phyloP scores from a whole-genome alignment of 1,140 invertebrate genomes.

The Hirudo medicinalis region DNA sequence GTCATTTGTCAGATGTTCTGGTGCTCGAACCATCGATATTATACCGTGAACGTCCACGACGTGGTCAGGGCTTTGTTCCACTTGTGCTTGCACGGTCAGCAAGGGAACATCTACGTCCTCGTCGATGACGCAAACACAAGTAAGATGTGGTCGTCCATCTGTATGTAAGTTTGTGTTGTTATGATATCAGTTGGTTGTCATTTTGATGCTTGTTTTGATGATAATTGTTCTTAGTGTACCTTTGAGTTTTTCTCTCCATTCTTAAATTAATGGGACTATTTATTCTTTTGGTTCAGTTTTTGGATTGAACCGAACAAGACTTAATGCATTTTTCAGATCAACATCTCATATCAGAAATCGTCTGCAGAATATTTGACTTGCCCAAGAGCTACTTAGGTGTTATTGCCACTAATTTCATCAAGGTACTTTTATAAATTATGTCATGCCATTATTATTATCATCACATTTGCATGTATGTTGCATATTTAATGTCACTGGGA shows the following conservation, averaged over 20 bases:
- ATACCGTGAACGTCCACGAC: constrained; percentile 73
- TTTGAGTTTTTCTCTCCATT: too few relatives aligned
- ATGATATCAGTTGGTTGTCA: too few relatives aligned
- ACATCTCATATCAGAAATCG: constrained; percentile 59
- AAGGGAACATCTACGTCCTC: constrained; percentile 60
- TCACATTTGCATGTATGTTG: too few relatives aligned
- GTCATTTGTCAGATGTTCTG: constrained; percentile 3
- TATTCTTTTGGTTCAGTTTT: too few relatives aligned
- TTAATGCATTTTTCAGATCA: constrained; percentile 46
- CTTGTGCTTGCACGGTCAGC: constrained; percentile 43
- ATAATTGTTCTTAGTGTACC: too few relatives aligned
- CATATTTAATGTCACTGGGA: too few relatives aligned
- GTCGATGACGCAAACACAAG: constrained; percentile 66
- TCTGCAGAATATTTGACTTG: constrained; percentile 69
- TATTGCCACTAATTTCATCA: constrained; percentile 61
- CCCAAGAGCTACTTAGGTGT: constrained; percentile 72
- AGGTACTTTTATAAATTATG: constrained; percentile 44
- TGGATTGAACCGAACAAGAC: background rate
- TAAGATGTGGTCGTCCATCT: constrained; percentile 25
- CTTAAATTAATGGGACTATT: too few relatives aligned
- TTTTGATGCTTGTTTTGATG: too few relatives aligned
- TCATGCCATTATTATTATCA: too few relatives aligned
- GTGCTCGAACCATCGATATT: background rate
- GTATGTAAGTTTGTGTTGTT: too few relatives aligned
- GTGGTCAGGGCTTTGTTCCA: constrained; percentile 65